Base-by-base conservation (phyloP, 2,888 invertebrate genomes). In the Torymus aiolomorphi region DNA sequence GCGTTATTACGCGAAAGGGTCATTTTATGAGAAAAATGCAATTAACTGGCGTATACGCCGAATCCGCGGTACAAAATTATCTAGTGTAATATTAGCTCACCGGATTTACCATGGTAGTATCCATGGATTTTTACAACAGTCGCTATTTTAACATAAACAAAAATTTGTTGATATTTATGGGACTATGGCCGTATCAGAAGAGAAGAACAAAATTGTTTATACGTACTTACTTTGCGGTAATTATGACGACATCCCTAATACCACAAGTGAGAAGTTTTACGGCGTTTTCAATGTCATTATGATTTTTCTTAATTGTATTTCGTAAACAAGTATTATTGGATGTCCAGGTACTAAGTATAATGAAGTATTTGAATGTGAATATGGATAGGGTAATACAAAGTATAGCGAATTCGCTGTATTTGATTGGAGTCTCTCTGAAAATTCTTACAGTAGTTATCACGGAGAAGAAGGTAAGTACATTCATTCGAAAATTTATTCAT, bases 111-210 rank as follows among this genome's bases (percentile, higher is more conserved):
- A n/a, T n/a, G 2, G 2, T 16, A 10, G 8, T 51, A 61, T 20
- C 18, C 10, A 67, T 75, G 75, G 75, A 75, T 16, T 67, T 75
- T 61, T 61, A 24, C 18, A 13, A 75, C n/a, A 67, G 67, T 11
- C 24, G 52, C 1, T 75, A 75, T 31, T 75, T 75, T 16, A 65
- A 8, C 0, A 61, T 67, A 3, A 75, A 75, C 12, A 59, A 67
- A 52, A 51, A n/a, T 2, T 52, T 75, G 52, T n/a, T 67, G 13
- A 67, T 13, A 16, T 59, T 20, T 0, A 24, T 61, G 51, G 67
- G 75, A 0, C 52, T 75, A 3, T 66, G 66, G 75, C 66, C 67
- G 2, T 67, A 24, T 18, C 67, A 75, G 42, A 67, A 24, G 1
- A 14, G 59, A 11, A 1, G 16, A 2, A 12, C 14, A 1, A 67